These are phyloP conservation scores for Osmerus eperlanus DNA, from an alignment of 2,113 vertebrate genomes.

Conservation along the genomic window DNA sequence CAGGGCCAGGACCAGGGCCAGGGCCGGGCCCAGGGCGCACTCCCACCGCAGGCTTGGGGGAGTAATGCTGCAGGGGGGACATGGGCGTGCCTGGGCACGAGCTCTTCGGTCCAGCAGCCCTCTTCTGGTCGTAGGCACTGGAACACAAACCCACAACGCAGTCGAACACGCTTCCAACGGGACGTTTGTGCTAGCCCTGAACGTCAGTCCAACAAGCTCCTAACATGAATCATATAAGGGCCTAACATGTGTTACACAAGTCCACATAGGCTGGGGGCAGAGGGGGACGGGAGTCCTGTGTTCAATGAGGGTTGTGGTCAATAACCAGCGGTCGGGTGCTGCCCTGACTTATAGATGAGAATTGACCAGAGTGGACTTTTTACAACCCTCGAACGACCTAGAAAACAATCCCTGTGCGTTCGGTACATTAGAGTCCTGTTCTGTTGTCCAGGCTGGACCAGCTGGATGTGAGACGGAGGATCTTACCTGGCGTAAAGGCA, in stretches of 20 bases:
- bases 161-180: not conserved
- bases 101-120: constrained; percentile 77
- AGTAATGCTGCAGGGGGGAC: constrained; percentile 82
- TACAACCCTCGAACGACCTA: too few species aligned
- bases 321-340: constrained; percentile 27
- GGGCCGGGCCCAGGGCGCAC: not conserved
- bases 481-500: constrained; percentile 95
- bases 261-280: constrained; percentile 39
- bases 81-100: constrained; percentile 78
- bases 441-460: too few species aligned
- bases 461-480: not conserved
- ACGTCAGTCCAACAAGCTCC: not conserved
- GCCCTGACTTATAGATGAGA: constrained; percentile 31
- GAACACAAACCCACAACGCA: not conserved
- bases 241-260: constrained; percentile 6
- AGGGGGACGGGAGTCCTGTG: constrained; percentile 19
- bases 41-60: constrained; percentile 71
- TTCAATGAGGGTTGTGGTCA: constrained; percentile 18
- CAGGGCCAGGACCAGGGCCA: too few species aligned
- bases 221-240: not conserved
- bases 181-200: not conserved
- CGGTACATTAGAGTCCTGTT: too few species aligned
- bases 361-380: not conserved
- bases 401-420: too few species aligned
- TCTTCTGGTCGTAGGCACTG: constrained; percentile 90